Evolutionary conservation across 2,888 invertebrate species (phyloP).

Genomic region (Epistrophe eligans): DNA sequence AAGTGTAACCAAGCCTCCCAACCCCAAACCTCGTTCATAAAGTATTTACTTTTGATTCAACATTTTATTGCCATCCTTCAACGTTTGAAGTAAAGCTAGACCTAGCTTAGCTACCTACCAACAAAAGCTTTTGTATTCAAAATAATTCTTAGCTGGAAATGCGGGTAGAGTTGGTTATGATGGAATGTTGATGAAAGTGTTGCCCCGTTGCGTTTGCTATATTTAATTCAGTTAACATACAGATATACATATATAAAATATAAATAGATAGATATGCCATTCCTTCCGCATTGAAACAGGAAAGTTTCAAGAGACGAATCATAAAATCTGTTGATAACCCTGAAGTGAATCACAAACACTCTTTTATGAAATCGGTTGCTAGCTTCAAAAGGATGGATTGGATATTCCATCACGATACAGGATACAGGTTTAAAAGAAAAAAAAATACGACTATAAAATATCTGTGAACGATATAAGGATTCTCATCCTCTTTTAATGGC

Average conservation of each 20-base stretch:
- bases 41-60: conserved; percentile 36
- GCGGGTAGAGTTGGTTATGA: background rate
- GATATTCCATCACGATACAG: background rate
- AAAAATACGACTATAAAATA: conserved; percentile 31
- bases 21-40: background rate
- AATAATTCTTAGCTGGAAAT: conserved; percentile 26
- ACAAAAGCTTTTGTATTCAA: conserved; percentile 18
- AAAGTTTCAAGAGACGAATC: conserved; percentile 30
- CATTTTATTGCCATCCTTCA: conserved; percentile 37
- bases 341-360: conserved; percentile 31
- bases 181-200: conserved; percentile 5
- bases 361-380: conserved; percentile 1
- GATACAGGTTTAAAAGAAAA: conserved; percentile 3
- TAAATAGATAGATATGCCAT: background rate
- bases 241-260: too few species aligned
- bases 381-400: conserved; percentile 20
- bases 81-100: conserved; percentile 11
- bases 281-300: background rate
- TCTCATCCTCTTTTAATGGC: conserved; percentile 16
- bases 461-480: conserved; percentile 20
- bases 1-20: background rate
- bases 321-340: conserved; percentile 45
- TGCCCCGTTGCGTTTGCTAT: conserved; percentile 5
- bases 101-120: background rate
- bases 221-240: background rate